Conservation (phyloP, 2,797 vertebrate genomes). For the Sparidentex hasta region DNA sequence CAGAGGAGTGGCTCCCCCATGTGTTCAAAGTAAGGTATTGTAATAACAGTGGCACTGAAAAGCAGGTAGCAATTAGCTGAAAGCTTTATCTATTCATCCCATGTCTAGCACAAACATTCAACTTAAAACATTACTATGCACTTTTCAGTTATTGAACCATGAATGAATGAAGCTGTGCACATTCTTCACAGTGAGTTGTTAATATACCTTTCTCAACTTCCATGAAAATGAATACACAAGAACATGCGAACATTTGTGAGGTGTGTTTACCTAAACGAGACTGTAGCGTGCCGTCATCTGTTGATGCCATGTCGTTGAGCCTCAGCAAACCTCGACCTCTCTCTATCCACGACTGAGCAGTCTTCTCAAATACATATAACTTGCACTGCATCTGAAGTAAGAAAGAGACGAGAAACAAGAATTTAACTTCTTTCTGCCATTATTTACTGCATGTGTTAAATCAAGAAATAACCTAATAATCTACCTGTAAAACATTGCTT, state of each 20-base stretch:
- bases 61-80: neutral
- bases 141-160: neutral
- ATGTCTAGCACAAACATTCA: neutral
- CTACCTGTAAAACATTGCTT: conserved; percentile 98
- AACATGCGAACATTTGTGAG: neutral
- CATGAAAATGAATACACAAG: neutral
- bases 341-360: conserved; percentile 97
- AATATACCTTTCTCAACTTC: no score
- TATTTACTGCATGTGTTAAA: neutral
- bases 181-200: neutral
- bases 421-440: neutral
- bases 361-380: conserved; percentile 98
- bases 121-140: neutral
- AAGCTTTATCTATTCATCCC: neutral
- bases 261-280: conserved; percentile 91
- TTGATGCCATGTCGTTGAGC: conserved; percentile 98
- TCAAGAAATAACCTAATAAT: no score
- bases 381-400: conserved; percentile 95
- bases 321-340: conserved; percentile 95
- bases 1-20: conserved; percentile 49
- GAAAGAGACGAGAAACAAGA: neutral
- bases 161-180: neutral
- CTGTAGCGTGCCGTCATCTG: conserved; percentile 94
- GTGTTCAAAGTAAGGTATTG: conserved; percentile 44
- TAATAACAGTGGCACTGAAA: neutral